Conservation (phyloP, 92 coral and sea anemone species). For the Porites evermanni region DNA sequence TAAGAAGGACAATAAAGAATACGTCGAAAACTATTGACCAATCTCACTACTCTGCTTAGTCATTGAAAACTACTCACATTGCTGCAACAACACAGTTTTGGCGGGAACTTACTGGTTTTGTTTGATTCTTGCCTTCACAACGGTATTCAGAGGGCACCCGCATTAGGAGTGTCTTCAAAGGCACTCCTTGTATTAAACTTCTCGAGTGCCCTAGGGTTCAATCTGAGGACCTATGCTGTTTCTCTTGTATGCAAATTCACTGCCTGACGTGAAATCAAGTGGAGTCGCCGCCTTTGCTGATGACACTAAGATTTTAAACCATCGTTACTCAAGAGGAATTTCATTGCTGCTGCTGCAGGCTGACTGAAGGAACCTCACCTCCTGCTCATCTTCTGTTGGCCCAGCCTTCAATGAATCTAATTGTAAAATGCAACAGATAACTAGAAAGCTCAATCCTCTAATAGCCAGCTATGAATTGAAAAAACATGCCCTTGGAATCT, state of each 20-base stretch:
- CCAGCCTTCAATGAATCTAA: too few species aligned
- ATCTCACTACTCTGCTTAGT: constrained; percentile 37
- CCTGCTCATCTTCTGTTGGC: neutral
- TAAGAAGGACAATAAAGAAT: neutral
- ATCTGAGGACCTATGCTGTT: too few species aligned
- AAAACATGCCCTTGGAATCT: neutral
- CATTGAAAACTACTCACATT: too few species aligned
- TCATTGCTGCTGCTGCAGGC: neutral
- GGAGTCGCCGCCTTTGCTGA: neutral
- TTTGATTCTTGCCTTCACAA: too few species aligned
- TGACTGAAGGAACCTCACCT: neutral
- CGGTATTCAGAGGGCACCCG: constrained; percentile 22
- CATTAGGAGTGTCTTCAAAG: neutral
- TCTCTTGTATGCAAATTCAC: neutral
- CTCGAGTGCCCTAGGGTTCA: too few species aligned
- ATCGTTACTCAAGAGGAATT: neutral
- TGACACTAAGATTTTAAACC: neutral
- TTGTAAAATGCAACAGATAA: too few species aligned
- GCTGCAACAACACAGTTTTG: too few species aligned
- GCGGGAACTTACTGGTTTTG: neutral
- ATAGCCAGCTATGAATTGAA: neutral
- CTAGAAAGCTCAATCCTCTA: too few species aligned
- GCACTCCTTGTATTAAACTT: neutral
- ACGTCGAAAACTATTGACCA: constrained; percentile 52
- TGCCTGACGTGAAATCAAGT: neutral